These are phyloP conservation scores for Myopa tessellatipennis DNA, from an alignment of 2,888 invertebrate species.

Conservation along the genomic window DNA sequence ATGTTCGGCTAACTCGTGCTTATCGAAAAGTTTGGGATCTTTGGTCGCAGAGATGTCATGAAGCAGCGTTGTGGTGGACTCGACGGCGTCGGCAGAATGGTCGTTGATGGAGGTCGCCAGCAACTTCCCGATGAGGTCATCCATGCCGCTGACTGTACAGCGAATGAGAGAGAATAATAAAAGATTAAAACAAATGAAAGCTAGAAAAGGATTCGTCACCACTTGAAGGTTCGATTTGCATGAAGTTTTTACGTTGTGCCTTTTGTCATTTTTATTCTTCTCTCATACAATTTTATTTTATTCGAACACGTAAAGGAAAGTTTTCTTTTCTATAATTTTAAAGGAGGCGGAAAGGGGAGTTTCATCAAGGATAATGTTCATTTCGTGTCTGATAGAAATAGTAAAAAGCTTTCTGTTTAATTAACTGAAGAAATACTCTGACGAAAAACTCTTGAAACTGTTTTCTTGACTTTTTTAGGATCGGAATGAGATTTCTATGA, in stretches of 20 bases:
- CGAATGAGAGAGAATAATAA: conserved; percentile 5
- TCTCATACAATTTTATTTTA: neutral
- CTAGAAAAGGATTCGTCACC: neutral
- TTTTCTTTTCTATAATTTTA: neutral
- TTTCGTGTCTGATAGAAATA: too few species aligned
- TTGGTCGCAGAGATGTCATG: conserved; percentile 64
- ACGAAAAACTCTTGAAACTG: too few species aligned
- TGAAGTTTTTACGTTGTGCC: too few species aligned
- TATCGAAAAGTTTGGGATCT: conserved; percentile 65
- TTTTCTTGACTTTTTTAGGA: too few species aligned
- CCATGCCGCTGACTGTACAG: conserved; percentile 61
- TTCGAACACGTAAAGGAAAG: neutral
- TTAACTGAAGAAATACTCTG: too few species aligned
- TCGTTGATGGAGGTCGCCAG: conserved; percentile 59
- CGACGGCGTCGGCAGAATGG: conserved; percentile 48
- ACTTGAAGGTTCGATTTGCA: neutral
- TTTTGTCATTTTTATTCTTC: neutral
- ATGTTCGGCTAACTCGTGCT: conserved; percentile 64
- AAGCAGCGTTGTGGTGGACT: conserved; percentile 57
- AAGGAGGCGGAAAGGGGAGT: neutral
- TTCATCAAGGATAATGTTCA: too few species aligned
- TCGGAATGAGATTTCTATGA: too few species aligned
- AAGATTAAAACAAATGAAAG: neutral
- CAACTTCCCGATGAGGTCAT: conserved; percentile 65
- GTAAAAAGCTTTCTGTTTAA: too few species aligned